Evolutionary conservation across 2,888 invertebrate genomes (phyloP).

Genomic region (Drosophila peninsularis): DNA sequence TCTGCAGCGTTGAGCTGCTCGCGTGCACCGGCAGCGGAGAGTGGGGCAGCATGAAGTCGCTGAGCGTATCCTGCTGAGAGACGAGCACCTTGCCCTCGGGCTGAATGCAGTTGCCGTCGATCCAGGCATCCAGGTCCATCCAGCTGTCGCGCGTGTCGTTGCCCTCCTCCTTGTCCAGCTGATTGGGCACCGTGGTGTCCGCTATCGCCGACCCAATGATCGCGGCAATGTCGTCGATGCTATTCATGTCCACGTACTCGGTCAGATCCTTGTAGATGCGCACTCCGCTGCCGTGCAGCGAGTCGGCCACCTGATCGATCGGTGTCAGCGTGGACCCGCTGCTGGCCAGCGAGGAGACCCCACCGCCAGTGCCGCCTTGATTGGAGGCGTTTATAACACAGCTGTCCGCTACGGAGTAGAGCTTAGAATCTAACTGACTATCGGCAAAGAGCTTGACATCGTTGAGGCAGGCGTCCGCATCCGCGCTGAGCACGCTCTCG

Average conservation of each 20-base stretch:
- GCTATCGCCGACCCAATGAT: slow-evolving; percentile 95
- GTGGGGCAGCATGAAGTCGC: slow-evolving; percentile 88
- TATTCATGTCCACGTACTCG: slow-evolving; percentile 88
- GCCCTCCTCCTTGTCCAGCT: slow-evolving; percentile 89
- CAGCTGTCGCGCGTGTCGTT: slow-evolving; percentile 92
- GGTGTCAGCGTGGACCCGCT: slow-evolving; percentile 66
- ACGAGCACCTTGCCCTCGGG: slow-evolving; percentile 88
- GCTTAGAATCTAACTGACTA: slow-evolving; percentile 86
- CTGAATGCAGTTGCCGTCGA: slow-evolving; percentile 91
- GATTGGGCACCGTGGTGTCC: slow-evolving; percentile 93
- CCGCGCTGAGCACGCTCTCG: slow-evolving; percentile 86
- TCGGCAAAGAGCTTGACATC: slow-evolving; percentile 87
- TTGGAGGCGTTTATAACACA: slow-evolving; percentile 79
- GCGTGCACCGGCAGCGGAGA: slow-evolving; percentile 88
- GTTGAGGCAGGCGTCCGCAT: slow-evolving; percentile 85
- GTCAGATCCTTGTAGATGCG: slow-evolving; percentile 84
- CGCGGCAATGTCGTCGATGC: slow-evolving; percentile 93
- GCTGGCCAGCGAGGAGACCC: slow-evolving; percentile 52
- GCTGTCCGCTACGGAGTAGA: slow-evolving; percentile 86
- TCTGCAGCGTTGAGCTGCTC: slow-evolving; percentile 90
- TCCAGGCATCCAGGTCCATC: slow-evolving; percentile 95
- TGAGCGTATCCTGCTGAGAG: slow-evolving; percentile 87
- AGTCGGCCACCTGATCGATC: slow-evolving; percentile 86
- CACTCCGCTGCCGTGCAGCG: slow-evolving; percentile 86
- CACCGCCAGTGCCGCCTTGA: slow-evolving; percentile 45